Percentiles rank a stretch among this genome's conserved stretches.
Conservation (phyloP, 2,888 invertebrate genomes). For the Adelognathus sp. region DNA sequence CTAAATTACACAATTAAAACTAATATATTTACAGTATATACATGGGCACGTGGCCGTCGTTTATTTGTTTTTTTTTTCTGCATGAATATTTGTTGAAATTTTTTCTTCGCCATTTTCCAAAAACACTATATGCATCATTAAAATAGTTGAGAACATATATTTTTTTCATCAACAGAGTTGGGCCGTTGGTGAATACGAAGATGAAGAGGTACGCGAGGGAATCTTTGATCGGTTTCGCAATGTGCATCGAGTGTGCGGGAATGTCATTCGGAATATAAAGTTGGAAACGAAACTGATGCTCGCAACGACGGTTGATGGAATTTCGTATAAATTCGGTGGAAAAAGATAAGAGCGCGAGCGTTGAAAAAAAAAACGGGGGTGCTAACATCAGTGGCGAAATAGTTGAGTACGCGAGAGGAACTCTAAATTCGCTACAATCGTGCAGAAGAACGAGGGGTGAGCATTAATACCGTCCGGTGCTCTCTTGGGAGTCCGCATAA, state of each 20-base stretch:
- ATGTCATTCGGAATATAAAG: slow-evolving; percentile 38
- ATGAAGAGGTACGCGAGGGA: not conserved
- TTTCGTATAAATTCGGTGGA: slow-evolving; percentile 23
- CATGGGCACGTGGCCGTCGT: too few relatives aligned
- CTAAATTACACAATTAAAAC: too few relatives aligned
- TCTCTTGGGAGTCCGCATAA: slow-evolving; percentile 40
- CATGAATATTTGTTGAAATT: too few relatives aligned
- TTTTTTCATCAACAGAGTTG: not conserved
- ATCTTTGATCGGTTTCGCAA: not conserved
- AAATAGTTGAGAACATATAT: not conserved
- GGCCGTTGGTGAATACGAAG: not conserved
- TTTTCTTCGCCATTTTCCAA: too few relatives aligned
- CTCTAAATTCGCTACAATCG: slow-evolving; percentile 40
- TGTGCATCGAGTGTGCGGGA: slow-evolving; percentile 32
- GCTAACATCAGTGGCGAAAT: not conserved
- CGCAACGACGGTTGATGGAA: slow-evolving; percentile 4
- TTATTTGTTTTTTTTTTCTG: too few relatives aligned
- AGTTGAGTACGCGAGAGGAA: slow-evolving; percentile 1
- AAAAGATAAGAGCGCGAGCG: slow-evolving; percentile 15
- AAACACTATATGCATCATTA: too few relatives aligned
- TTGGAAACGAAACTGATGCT: not conserved
- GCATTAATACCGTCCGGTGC: not conserved
- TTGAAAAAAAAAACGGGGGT: not conserved
- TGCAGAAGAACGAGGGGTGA: slow-evolving; percentile 13
- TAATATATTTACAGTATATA: too few relatives aligned